These are phyloP conservation scores for Austrofundulus limnaeus DNA, from an alignment of 2,113 vertebrate species.

Conservation along the genomic window DNA sequence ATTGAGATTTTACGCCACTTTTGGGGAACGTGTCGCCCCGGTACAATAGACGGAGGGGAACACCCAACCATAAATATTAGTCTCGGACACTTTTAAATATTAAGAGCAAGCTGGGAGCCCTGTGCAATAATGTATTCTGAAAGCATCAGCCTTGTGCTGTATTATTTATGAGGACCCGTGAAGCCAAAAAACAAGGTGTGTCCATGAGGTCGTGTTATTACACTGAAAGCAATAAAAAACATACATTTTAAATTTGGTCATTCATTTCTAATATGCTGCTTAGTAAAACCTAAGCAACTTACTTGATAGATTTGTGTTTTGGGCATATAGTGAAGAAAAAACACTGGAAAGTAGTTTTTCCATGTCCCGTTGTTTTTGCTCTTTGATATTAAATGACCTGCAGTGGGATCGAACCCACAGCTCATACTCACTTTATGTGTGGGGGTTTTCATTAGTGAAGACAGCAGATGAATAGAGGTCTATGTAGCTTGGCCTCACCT, in stretches of 20 bases:
- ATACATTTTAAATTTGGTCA: slow-evolving; percentile 69
- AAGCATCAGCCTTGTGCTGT: slow-evolving; percentile 70
- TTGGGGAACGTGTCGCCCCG: slow-evolving; percentile 72
- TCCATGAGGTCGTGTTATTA: slow-evolving; percentile 73
- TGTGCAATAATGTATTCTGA: slow-evolving; percentile 69
- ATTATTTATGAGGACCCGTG: slow-evolving; percentile 76
- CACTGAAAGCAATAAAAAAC: slow-evolving; percentile 73
- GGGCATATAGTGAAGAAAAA: slow-evolving; percentile 66
- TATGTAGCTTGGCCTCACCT: slow-evolving; percentile 71
- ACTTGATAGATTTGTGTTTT: slow-evolving; percentile 65
- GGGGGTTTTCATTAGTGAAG: slow-evolving; percentile 71
- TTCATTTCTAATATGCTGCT: slow-evolving; percentile 64
- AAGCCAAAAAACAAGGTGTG: slow-evolving; percentile 79
- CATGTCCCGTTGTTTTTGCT: slow-evolving; percentile 67
- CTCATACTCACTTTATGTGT: slow-evolving; percentile 67
- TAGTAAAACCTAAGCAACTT: slow-evolving; percentile 55
- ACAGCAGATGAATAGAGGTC: slow-evolving; percentile 73
- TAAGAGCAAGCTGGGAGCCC: slow-evolving; percentile 69
- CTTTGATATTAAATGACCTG: slow-evolving; percentile 75
- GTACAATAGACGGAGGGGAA: slow-evolving; percentile 75
- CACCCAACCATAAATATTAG: slow-evolving; percentile 77
- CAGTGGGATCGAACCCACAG: slow-evolving; percentile 64
- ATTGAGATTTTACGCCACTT: slow-evolving; percentile 65
- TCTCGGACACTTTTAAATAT: slow-evolving; percentile 72
- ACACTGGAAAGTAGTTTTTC: slow-evolving; percentile 75